Percentiles rank a stretch among this genome's conserved stretches.
Conservation (phyloP, 2,888 invertebrate genomes). For the Sylvicola cinctus region DNA sequence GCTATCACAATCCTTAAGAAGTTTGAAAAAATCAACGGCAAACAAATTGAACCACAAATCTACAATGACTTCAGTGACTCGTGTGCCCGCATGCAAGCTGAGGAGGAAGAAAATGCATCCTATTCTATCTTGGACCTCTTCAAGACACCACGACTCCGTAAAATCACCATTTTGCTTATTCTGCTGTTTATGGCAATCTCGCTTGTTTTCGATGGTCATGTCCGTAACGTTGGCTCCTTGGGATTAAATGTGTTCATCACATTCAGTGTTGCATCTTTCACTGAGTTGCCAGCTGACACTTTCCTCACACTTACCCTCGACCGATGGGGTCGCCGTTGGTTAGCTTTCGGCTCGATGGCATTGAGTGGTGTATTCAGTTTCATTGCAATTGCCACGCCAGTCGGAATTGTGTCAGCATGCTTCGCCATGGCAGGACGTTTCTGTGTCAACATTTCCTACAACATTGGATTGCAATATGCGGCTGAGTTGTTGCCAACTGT, state of each 20-base stretch:
- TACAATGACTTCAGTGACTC: slow-evolving; percentile 46
- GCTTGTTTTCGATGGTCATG: slow-evolving; percentile 72
- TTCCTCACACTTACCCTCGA: slow-evolving; percentile 48
- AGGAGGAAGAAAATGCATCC: slow-evolving; percentile 43
- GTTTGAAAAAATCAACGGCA: slow-evolving; percentile 60
- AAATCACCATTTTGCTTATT: slow-evolving; percentile 56
- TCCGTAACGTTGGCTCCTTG: slow-evolving; percentile 66
- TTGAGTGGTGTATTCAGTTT: slow-evolving; percentile 63
- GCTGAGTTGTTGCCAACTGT: slow-evolving; percentile 75
- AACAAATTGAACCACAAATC: slow-evolving; percentile 48
- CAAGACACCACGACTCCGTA: slow-evolving; percentile 51
- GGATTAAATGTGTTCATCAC: slow-evolving; percentile 68
- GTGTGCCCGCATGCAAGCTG: slow-evolving; percentile 44
- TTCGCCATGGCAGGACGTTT: slow-evolving; percentile 67
- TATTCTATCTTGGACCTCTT: slow-evolving; percentile 70
- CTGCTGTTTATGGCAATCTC: slow-evolving; percentile 82
- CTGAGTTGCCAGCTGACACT: slow-evolving; percentile 69
- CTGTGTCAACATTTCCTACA: slow-evolving; percentile 74
- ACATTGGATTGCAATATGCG: slow-evolving; percentile 75
- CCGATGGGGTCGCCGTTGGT: slow-evolving; percentile 67
- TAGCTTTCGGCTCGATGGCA: slow-evolving; percentile 65
- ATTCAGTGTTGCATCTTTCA: slow-evolving; percentile 64
- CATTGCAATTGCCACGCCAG: slow-evolving; percentile 50
- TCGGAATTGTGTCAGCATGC: slow-evolving; percentile 53
- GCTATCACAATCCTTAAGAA: slow-evolving; percentile 57